These are phyloP conservation scores for Ahaetulla prasina DNA, from an alignment of 2,113 vertebrate genomes.

Conservation along the genomic window DNA sequence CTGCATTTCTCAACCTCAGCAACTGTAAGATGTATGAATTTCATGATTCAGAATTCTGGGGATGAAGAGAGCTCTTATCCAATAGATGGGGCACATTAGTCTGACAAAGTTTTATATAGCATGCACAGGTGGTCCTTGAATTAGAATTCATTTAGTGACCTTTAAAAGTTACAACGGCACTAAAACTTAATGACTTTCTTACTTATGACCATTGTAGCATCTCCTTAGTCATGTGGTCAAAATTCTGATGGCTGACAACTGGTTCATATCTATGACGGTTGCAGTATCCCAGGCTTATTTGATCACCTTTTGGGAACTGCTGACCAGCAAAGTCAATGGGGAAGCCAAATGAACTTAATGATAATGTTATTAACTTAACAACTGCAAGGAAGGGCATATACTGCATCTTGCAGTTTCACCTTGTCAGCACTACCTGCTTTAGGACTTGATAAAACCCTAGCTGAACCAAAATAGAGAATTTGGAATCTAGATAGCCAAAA, in stretches of 20 bases:
- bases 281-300: background rate
- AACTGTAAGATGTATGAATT: background rate
- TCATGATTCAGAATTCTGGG: background rate
- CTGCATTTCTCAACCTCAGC: background rate
- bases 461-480: background rate
- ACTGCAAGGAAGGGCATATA: background rate
- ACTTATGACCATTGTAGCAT: background rate
- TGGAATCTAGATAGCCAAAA: background rate
- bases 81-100: background rate
- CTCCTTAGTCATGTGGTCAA: background rate
- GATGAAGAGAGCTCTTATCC: background rate
- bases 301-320: background rate
- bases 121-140: background rate
- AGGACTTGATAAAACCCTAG: background rate
- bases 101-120: background rate
- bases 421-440: background rate
- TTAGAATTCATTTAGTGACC: background rate
- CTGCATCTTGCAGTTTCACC: background rate
- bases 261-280: background rate
- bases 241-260: background rate
- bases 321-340: background rate
- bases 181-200: background rate
- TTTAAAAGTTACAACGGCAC: background rate
- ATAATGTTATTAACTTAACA: background rate
- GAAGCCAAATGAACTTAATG: background rate